phyloP scores from a whole-genome alignment of 1,140 invertebrate genomes.

The Diorhabda sublineata region DNA sequence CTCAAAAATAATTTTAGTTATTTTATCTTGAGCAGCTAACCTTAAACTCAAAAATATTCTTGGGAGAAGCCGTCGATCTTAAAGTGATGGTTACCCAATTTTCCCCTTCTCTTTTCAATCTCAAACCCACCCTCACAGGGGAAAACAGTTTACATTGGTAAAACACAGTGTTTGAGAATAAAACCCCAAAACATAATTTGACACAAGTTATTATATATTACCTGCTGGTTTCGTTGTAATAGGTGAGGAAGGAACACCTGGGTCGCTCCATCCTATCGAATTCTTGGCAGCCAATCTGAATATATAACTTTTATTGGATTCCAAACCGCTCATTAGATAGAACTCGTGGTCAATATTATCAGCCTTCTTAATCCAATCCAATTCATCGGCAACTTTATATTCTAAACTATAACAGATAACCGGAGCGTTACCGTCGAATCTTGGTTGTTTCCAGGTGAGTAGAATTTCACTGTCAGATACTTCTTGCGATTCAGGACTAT shows the following conservation, averaged over 20 bases:
- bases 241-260: conserved; percentile 67
- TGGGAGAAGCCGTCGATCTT: no score
- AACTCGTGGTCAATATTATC: conserved; percentile 93
- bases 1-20: no score
- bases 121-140: no score
- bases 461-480: conserved; percentile 82
- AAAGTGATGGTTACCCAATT: no score
- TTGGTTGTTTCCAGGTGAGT: conserved; percentile 83
- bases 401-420: conserved; percentile 83
- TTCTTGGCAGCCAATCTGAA: conserved; percentile 88
- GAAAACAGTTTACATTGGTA: no score
- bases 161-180: no score
- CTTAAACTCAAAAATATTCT: no score
- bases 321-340: conserved; percentile 74
- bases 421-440: conserved; percentile 76
- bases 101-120: no score
- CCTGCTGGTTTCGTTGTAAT: conserved; percentile 65
- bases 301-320: conserved; percentile 75
- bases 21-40: no score
- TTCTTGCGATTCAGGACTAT: conserved; percentile 79
- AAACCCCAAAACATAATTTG: no score
- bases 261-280: conserved; percentile 88
- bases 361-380: conserved; percentile 81
- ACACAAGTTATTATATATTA: background rate
- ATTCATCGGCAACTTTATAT: conserved; percentile 67